Evolutionary conservation across 2,113 vertebrate genomes (phyloP), one percentile per base, ranked within the genome.

Genomic region (Egretta garzetta): DNA sequence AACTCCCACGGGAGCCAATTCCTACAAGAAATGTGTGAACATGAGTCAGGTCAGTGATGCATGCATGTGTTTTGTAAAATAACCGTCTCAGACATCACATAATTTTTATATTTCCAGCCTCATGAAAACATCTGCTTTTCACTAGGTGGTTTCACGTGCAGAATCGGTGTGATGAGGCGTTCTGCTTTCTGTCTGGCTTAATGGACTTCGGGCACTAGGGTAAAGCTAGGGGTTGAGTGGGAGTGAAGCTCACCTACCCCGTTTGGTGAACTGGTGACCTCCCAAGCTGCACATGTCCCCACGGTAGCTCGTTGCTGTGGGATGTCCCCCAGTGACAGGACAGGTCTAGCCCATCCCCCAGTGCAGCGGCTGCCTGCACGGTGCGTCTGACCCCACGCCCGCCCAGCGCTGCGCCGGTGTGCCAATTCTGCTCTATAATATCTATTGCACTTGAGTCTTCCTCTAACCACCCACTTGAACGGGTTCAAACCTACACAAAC

Each of bases 281-380:
- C 37, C 45, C 21, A 7, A 12, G 47, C 23, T 13, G 35, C n/a
- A 4, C 7, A 2, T 39, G 28, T 9, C 74, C 1, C 1, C 10
- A 24, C 7, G 59, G 19, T 30, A 22, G 35, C 39, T 62, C 47
- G 2, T 68, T 6, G 1, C 53, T 24, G 33, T 32, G 41, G 60
- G 68, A 22, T 1, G 0, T 6, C 5, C 32, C 7, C 15, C 19
- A 28, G 71, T 19, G 39, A 11, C 3, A 5, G 23, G 23, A 14
- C 43, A 59, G 62, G 24, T 24, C 71, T 9, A 22, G 41, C 60
- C 50, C 60, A 5, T 5, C 8, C 22, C 30, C 30, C 10, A 16
- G 49, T 1, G 4, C 33, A 37, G 41, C 53, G 33, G 28, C 28
- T 41, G 50, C 35, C 49, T 12, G 35, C 12, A 3, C 2, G 35